Conservation (phyloP, 2,113 vertebrate genomes). For the Atlantisia rogersi region DNA sequence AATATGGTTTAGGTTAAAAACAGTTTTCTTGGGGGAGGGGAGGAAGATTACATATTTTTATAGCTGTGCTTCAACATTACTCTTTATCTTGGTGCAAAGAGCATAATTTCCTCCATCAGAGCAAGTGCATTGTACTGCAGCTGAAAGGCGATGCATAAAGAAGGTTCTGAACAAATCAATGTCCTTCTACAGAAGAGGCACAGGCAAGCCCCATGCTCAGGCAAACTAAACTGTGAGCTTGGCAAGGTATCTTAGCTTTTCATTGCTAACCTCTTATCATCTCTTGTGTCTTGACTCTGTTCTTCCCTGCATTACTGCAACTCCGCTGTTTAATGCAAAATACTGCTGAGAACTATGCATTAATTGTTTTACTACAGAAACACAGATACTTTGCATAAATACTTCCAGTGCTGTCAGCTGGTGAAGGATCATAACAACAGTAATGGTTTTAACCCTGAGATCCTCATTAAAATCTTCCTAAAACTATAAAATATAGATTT, state of each 20-base stretch:
- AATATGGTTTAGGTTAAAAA: neutral
- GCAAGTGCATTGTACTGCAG: neutral
- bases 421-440: neutral
- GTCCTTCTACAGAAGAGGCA: neutral
- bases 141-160: neutral
- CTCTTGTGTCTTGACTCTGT: neutral
- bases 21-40: neutral
- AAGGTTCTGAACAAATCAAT: neutral
- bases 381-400: neutral
- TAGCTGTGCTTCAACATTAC: neutral
- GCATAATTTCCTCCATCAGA: neutral
- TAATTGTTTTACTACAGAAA: neutral
- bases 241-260: neutral
- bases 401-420: neutral
- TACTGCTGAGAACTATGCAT: neutral
- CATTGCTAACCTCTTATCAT: neutral
- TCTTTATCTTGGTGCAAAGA: neutral
- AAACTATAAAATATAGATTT: neutral
- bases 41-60: no score
- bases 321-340: neutral
- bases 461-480: neutral
- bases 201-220: rapidly evolving
- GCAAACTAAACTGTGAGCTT: neutral
- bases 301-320: neutral
- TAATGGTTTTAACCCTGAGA: neutral